Evolutionary conservation across 35 echinoderm and acorn worm species (phyloP), one percentile per base, ranked within the genome.

Genomic region (Chiridota heheva): DNA sequence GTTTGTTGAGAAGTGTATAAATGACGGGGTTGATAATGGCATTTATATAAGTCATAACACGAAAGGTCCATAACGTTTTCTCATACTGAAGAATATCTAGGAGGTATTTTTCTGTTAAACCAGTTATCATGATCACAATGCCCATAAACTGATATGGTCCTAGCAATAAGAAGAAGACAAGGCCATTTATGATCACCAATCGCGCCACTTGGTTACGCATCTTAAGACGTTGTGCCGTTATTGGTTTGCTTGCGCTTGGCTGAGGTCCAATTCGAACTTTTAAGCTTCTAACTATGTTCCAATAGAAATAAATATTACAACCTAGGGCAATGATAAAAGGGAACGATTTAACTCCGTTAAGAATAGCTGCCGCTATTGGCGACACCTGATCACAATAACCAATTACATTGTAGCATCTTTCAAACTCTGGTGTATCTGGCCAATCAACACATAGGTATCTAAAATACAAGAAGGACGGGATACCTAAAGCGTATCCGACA

Each of bases 21-120:
- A 91, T 49, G 55, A 86, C 47, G 3, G 89, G 89, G 36, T 91
- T 91, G 13, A 91, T 67, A 2, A 73, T 73, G 8, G 89, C 61
- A 57, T 91, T 91, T 18, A 91, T 60, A 58, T 91, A 91, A 16
- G 55, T 41, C 25, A 86, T 29, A 18, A 85, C 59, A 3, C 89
- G 89, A 26, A 31, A 69, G 5, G 86, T 57, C 38, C 41, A 38
- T 0, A 42, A n/a, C 24, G 66, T 36, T 12, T 17, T 67, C 5
- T 36, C 17, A 5, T 49, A 73, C 25, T 83, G 69, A 49, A 46
- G 63, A 0, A 1, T 17, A 18, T 45, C 58, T 40, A 90, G 36
- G n/a, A 90, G 37, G 41, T 83, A 76, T 12, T 33, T 42, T 5
- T 45, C 38, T 15, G 63, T 83, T 27, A 42, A 24, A 4, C 63